Evolutionary conservation across 2,113 vertebrate species (phyloP).

Genomic region (Pluvialis apricaria): DNA sequence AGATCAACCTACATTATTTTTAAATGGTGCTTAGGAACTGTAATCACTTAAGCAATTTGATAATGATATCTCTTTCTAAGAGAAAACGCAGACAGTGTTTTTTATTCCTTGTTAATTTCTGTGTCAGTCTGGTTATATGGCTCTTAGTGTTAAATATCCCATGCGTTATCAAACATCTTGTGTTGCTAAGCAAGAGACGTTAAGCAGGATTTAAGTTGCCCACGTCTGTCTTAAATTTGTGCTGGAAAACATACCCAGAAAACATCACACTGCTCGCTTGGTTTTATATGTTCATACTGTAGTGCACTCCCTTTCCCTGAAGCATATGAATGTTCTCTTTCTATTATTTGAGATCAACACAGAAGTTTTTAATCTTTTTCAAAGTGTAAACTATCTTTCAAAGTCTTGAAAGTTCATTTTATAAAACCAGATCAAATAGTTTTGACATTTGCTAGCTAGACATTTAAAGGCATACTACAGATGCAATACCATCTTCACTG

Average conservation of each 20-base stretch:
- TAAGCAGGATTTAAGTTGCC: neutral
- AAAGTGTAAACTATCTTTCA: constrained; percentile 65
- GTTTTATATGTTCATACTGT: neutral
- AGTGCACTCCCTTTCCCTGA: neutral
- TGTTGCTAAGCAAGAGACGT: neutral
- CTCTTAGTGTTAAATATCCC: neutral
- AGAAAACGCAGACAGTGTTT: neutral
- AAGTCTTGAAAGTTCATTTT: constrained; percentile 70
- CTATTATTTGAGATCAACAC: constrained; percentile 52
- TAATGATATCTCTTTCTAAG: neutral
- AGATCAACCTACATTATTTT: neutral
- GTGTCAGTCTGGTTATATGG: neutral
- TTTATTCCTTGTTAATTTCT: neutral
- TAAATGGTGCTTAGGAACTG: neutral
- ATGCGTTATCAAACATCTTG: neutral
- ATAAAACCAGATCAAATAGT: constrained; percentile 72
- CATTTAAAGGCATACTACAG: constrained; percentile 51
- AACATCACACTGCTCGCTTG: neutral
- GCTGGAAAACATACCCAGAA: neutral
- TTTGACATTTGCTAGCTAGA: constrained; percentile 74
- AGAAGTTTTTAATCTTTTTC: constrained; percentile 73
- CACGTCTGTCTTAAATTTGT: neutral
- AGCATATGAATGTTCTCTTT: neutral
- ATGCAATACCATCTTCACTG: neutral
- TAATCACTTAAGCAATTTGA: neutral